Conservation (phyloP, 2,113 vertebrate genomes). For the Mesitornis unicolor region DNA sequence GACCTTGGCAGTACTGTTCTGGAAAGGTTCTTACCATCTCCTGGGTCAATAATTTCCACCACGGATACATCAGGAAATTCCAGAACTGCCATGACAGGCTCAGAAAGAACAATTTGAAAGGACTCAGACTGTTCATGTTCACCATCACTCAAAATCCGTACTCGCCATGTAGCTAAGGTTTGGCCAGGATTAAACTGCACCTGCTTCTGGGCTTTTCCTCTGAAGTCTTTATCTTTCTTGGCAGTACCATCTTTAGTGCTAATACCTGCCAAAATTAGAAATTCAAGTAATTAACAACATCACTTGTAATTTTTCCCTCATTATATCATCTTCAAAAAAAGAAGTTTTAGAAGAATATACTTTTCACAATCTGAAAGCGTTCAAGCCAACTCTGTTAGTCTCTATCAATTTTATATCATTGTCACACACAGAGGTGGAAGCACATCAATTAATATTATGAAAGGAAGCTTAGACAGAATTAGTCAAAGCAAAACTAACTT, state of each 20-base stretch:
- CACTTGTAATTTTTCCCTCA: neutral
- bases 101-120: slow-evolving; percentile 88
- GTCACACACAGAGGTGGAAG: neutral
- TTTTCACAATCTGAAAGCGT: neutral
- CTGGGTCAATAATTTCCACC: slow-evolving; percentile 90
- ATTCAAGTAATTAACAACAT: neutral
- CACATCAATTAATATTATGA: neutral
- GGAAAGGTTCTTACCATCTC: slow-evolving; percentile 79
- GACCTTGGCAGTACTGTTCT: neutral
- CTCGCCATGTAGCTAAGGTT: slow-evolving; percentile 82
- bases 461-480: neutral
- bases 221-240: slow-evolving; percentile 87
- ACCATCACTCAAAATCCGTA: slow-evolving; percentile 82
- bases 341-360: neutral
- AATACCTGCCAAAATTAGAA: slow-evolving; percentile 79
- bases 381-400: neutral
- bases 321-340: neutral
- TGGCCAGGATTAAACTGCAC: slow-evolving; percentile 96
- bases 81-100: slow-evolving; percentile 88
- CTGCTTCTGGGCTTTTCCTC: slow-evolving; percentile 88
- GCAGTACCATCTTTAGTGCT: slow-evolving; percentile 86
- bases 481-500: neutral
- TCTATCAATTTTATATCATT: neutral
- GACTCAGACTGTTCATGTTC: slow-evolving; percentile 86
- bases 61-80: slow-evolving; percentile 82